A percentile compares a stretch with the other conserved stretches of the same genome.
Conservation (phyloP, 2,797 vertebrate genomes). For the Cirrhinus mrigala region DNA sequence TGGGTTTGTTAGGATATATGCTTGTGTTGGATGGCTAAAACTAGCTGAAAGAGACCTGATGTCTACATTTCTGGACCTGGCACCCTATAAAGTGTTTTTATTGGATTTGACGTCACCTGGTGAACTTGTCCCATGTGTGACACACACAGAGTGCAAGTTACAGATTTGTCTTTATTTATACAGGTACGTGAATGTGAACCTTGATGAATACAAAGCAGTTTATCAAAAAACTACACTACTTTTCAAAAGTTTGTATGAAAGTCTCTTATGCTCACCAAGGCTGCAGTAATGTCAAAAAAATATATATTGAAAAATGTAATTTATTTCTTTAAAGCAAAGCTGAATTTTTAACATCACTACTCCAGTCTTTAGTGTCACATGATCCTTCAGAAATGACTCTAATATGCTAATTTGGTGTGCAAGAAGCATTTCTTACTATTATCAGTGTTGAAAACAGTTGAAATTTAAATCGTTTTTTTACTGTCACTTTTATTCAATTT, state of each 20-base stretch:
- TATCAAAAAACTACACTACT: neutral
- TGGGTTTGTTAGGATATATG: conserved; percentile 33
- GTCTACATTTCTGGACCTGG: conserved; percentile 29
- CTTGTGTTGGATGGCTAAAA: conserved; percentile 22
- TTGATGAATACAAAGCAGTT: neutral
- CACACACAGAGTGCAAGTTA: neutral
- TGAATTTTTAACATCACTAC: neutral
- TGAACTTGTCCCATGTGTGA: conserved; percentile 2
- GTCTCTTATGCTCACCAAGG: neutral
- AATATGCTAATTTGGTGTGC: neutral
- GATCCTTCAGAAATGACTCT: neutral
- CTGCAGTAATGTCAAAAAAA: neutral
- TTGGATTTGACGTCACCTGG: neutral
- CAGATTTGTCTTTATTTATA: neutral
- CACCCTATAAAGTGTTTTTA: conserved; percentile 43
- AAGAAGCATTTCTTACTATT: neutral
- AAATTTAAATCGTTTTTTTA: neutral
- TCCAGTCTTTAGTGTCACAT: neutral
- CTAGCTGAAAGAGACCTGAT: conserved; percentile 19
- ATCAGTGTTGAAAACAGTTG: neutral
- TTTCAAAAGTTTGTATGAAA: neutral
- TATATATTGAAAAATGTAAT: too few relatives aligned
- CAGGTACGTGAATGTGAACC: neutral
- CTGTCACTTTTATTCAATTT: neutral
- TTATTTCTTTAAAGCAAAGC: neutral